phyloP scores from a whole-genome alignment of 2,888 invertebrate species.

The Erebia palarica region DNA sequence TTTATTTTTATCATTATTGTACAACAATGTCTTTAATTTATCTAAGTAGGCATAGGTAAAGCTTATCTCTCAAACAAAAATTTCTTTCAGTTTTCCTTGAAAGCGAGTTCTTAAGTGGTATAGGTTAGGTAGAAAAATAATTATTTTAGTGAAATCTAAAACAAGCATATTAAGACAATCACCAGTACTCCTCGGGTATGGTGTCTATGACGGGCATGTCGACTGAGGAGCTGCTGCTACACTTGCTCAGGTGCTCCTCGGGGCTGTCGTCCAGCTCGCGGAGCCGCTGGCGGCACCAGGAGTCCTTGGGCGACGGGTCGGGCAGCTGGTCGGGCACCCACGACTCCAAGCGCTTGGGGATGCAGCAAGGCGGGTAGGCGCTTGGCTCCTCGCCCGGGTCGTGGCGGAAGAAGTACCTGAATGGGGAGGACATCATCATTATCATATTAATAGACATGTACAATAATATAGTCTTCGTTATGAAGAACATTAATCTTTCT shows the following conservation, averaged over 20 bases:
- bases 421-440: too few species aligned
- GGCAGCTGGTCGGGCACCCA: constrained; percentile 70
- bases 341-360: constrained; percentile 66
- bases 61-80: too few species aligned
- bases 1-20: too few species aligned
- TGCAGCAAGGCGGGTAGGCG: constrained; percentile 65
- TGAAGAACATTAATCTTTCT: too few species aligned
- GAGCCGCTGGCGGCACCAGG: constrained; percentile 62
- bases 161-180: background rate
- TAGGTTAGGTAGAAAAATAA: too few species aligned
- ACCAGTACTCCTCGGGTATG: constrained; percentile 68
- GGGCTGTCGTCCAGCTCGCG: constrained; percentile 52
- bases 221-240: constrained; percentile 56
- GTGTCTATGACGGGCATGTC: constrained; percentile 59
- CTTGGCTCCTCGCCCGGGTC: constrained; percentile 74
- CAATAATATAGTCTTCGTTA: too few species aligned
- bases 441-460: too few species aligned
- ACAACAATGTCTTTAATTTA: too few species aligned
- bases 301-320: constrained; percentile 66
- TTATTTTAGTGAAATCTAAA: too few species aligned
- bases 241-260: constrained; percentile 50
- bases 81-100: too few species aligned
- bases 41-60: too few species aligned
- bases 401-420: constrained; percentile 72
- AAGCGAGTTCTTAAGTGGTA: too few species aligned